phyloP scores from a whole-genome alignment of 2,888 invertebrate genomes.

The Noctua fimbriata region DNA sequence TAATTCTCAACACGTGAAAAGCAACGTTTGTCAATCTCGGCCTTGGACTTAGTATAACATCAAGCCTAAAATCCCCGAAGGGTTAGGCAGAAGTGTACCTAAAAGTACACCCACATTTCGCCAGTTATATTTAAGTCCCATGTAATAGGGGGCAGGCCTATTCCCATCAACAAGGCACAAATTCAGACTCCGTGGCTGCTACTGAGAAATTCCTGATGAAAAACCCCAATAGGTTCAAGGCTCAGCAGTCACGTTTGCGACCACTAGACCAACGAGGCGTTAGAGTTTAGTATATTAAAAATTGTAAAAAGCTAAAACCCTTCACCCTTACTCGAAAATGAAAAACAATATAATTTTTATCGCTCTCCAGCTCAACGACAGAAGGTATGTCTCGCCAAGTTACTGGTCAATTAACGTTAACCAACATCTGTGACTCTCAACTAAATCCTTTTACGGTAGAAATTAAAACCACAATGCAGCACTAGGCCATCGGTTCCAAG shows the following conservation, averaged over 20 bases:
- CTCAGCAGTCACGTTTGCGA: no score
- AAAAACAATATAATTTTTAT: neutral
- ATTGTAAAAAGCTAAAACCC: neutral
- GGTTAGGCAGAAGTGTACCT: no score
- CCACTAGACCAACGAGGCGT: neutral
- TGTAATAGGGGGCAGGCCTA: no score
- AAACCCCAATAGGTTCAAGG: no score
- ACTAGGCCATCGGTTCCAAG: slow-evolving; percentile 28
- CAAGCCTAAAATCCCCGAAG: no score
- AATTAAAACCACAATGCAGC: slow-evolving; percentile 49
- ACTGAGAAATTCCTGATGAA: no score
- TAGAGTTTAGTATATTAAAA: no score
- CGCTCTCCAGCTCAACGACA: neutral
- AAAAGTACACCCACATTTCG: no score
- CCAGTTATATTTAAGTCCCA: no score
- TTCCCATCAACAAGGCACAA: no score
- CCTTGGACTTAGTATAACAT: neutral
- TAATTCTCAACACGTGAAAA: neutral
- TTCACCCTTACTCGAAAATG: neutral
- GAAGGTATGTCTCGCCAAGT: neutral
- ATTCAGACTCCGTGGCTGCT: no score
- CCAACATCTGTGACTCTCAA: neutral
- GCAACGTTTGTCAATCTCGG: neutral
- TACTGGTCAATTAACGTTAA: slow-evolving; percentile 7
- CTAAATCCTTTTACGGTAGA: slow-evolving; percentile 2